A percentile compares a stretch with the other conserved stretches of the same genome.
phyloP scores from a whole-genome alignment of 92 coral and sea anemone species.

The Phenganax stokvisi region DNA sequence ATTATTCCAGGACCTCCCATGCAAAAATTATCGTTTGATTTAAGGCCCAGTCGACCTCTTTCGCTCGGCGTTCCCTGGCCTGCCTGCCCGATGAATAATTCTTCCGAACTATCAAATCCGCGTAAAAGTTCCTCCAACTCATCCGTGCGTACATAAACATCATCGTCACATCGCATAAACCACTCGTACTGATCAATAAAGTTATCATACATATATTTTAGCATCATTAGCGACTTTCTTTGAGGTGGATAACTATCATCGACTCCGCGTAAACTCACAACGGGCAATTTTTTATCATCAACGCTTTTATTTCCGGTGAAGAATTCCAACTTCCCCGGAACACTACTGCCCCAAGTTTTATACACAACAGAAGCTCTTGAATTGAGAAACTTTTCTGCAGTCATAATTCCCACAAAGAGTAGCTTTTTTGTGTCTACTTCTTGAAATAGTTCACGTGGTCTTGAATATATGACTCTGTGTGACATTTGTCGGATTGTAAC shows the following conservation, averaged over 20 bases:
- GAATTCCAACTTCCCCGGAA: slow-evolving; percentile 74
- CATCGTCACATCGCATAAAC: slow-evolving; percentile 98
- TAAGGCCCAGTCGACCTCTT: slow-evolving; percentile 70
- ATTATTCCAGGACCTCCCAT: slow-evolving; percentile 99
- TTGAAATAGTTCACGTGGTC: slow-evolving; percentile 64
- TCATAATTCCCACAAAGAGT: slow-evolving; percentile 86
- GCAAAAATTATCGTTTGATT: slow-evolving; percentile 83
- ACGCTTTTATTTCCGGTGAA: slow-evolving; percentile 63
- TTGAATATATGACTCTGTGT: not conserved
- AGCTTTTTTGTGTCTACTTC: slow-evolving; percentile 66
- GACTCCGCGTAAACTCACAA: slow-evolving; percentile 74
- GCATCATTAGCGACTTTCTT: slow-evolving; percentile 92
- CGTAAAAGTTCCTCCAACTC: slow-evolving; percentile 72
- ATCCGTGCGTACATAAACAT: slow-evolving; percentile 83
- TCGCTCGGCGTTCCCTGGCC: slow-evolving; percentile 80
- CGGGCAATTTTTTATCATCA: slow-evolving; percentile 48
- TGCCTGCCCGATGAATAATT: slow-evolving; percentile 88
- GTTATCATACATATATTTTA: slow-evolving; percentile 93
- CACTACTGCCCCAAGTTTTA: slow-evolving; percentile 81
- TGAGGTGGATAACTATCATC: slow-evolving; percentile 97
- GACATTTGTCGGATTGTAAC: not conserved
- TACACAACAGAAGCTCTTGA: slow-evolving; percentile 88
- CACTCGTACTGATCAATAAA: slow-evolving; percentile 88
- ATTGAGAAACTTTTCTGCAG: slow-evolving; percentile 81
- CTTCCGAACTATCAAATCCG: slow-evolving; percentile 80